Conservation (phyloP, 2,113 vertebrate genomes). For the Barbus barbus region DNA sequence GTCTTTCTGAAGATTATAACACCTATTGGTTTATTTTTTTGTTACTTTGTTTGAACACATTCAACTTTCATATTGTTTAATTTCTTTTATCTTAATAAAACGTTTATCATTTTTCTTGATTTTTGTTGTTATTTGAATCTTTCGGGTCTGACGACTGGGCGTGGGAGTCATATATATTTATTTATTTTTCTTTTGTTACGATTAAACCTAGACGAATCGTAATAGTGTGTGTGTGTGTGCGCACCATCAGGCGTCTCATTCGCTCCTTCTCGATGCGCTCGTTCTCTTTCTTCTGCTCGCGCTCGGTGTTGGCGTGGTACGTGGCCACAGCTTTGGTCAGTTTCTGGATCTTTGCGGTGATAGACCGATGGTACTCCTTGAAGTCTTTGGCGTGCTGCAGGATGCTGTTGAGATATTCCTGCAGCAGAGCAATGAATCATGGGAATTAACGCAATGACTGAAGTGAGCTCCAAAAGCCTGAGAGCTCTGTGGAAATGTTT, state of each 20-base stretch:
- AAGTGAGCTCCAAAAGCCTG: background rate
- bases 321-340: slow-evolving; percentile 95
- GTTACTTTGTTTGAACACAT: no score
- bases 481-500: background rate
- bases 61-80: no score
- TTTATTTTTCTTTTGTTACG: no score
- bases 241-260: slow-evolving; percentile 95
- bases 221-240: no score
- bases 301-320: slow-evolving; percentile 96
- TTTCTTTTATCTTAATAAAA: no score
- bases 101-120: no score
- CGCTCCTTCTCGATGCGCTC: slow-evolving; percentile 97
- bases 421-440: background rate
- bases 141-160: no score
- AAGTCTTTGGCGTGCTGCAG: slow-evolving; percentile 98
- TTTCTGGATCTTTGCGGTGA: slow-evolving; percentile 94
- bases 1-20: no score
- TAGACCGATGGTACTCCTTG: slow-evolving; percentile 95
- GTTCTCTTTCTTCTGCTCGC: slow-evolving; percentile 98
- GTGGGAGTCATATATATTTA: no score
- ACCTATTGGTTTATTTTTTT: no score
- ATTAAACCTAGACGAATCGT: no score
- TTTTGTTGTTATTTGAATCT: no score
- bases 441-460: background rate
- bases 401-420: slow-evolving; percentile 99